A percentile compares a stretch with the other conserved stretches of the same genome.
phyloP scores from a whole-genome alignment of 2,113 vertebrate genomes.

The Pogonocichla stellata region DNA sequence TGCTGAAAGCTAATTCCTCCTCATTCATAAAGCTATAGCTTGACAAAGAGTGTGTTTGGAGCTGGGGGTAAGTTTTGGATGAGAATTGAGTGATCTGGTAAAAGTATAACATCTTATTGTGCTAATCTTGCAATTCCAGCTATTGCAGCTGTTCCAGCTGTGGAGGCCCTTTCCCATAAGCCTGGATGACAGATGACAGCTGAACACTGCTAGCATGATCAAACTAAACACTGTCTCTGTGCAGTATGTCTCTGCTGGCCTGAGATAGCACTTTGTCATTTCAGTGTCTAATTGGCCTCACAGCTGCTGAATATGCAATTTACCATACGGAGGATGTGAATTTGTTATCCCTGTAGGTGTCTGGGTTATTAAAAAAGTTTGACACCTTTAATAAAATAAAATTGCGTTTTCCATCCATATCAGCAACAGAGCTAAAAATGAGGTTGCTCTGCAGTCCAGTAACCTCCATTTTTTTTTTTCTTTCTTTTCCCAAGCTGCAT shows the following conservation, averaged over 20 bases:
- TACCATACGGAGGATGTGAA: neutral
- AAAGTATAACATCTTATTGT: neutral
- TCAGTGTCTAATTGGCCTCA: neutral
- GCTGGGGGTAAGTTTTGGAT: neutral
- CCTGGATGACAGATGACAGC: neutral
- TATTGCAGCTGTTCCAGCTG: constrained; percentile 32
- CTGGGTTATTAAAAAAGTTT: neutral
- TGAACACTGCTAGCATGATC: neutral
- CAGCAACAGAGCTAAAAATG: neutral
- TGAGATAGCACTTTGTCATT: constrained; percentile 39
- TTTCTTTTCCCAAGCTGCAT: neutral
- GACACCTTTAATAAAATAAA: constrained; percentile 10
- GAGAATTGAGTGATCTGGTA: neutral
- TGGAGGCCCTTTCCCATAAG: constrained; percentile 25
- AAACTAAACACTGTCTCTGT: constrained; percentile 1
- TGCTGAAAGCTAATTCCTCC: neutral
- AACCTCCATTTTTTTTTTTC: neutral
- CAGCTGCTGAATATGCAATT: constrained; percentile 30
- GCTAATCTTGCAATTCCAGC: constrained; percentile 29
- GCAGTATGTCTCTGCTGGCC: neutral
- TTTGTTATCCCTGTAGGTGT: constrained; percentile 10
- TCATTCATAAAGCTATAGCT: neutral
- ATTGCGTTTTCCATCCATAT: neutral
- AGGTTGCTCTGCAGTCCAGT: neutral
- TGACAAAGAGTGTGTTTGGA: neutral